phyloP scores from a whole-genome alignment of 1,140 invertebrate species.

The Lepidostoma basale region DNA sequence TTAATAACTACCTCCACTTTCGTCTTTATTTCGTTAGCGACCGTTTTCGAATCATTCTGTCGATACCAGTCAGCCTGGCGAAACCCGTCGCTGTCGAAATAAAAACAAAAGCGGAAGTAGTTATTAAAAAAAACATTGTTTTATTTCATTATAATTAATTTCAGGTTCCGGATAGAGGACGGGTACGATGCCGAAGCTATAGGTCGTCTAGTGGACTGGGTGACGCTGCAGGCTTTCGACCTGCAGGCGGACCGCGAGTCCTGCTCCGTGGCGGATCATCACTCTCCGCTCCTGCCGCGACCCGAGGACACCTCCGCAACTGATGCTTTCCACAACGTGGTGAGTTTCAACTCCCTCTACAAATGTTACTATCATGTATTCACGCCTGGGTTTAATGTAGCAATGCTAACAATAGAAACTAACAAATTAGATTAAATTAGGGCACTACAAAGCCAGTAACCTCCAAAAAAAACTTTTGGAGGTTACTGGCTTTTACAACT shows the following conservation, averaged over 20 bases:
- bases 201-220: conserved; percentile 56
- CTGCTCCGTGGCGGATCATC: conserved; percentile 53
- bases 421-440: too few species aligned
- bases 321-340: conserved; percentile 47
- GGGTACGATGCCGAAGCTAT: conserved; percentile 57
- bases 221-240: conserved; percentile 58
- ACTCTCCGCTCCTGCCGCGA: conserved; percentile 53
- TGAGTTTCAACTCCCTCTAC: conserved; percentile 14
- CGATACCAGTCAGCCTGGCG: background rate
- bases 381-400: too few species aligned
- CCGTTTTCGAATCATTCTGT: background rate
- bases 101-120: too few species aligned
- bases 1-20: too few species aligned
- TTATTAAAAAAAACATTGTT: too few species aligned
- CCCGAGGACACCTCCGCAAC: conserved; percentile 50
- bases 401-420: too few species aligned
- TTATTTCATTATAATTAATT: conserved; percentile 18
- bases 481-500: too few species aligned
- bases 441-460: too few species aligned
- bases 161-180: conserved; percentile 58
- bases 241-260: conserved; percentile 53
- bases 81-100: too few species aligned
- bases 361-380: too few species aligned
- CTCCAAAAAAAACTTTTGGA: too few species aligned
- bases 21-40: too few species aligned